Base-by-base conservation (phyloP, 2,797 vertebrate genomes). In the Sitta carolinensis region DNA sequence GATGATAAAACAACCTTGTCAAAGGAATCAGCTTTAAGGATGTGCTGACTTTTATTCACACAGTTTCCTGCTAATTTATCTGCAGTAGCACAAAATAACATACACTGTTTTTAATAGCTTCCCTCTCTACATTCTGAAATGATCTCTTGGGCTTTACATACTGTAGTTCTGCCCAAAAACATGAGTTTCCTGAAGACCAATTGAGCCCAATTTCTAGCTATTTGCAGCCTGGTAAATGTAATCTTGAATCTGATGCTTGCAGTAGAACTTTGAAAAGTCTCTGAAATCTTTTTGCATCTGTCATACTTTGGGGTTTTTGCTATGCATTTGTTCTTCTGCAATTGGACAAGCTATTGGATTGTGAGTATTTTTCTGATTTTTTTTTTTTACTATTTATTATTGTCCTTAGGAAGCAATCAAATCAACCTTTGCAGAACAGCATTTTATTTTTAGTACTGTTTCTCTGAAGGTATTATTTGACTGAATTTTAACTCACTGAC, bases 401-500 rank as follows among this genome's bases (percentile, higher is more conserved):
- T 90, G 54, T 94, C 76, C 81, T 83, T 68, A 69, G 62, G 73
- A 81, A 57, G 38, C 34, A 94, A 90, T 84, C 69, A 85, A 93
- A 91, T 83, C 57, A 87, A 32, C 59, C 10, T 86, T 81, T 92
- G 38, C 50, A 69, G 76, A 95, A 63, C 21, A 59, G 34, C 69
- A 54, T 61, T 69, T 93, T 88, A 86, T 93, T 90, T 95, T 95
- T 75, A 86, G 86, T 57, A 26, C 19, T 50, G 27, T 62, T 94
- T 90, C 89, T 94, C 76, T 82, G 48, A 88, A 92, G 80, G 45
- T 90, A 75, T 86, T 87, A 85, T 89, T 91, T 96, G 91, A 70
- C 73, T 76, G 69, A 83, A 73, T 81, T 94, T 87, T 87, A 91
- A 13, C 45, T 82, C 73, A 8, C 32, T 81, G 74, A 64, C 79